phyloP scores from a whole-genome alignment of 2,888 invertebrate species.

The Villa cingulata region DNA sequence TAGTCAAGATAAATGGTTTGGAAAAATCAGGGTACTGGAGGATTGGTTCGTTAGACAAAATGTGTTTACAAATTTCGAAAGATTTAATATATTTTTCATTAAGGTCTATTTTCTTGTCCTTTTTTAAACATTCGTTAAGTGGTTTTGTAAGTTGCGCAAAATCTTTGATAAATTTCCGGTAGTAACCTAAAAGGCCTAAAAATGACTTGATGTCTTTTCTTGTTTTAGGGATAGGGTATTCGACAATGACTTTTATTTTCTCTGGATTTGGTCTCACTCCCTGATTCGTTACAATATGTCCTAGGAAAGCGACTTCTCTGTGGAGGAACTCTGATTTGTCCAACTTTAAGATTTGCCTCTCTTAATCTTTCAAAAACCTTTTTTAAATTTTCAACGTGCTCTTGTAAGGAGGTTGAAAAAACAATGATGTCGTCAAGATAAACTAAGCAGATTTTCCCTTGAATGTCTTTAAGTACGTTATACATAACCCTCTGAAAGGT shows the following conservation, averaged over 20 bases:
- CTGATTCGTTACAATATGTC: conserved; percentile 12
- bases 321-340: conserved; percentile 19
- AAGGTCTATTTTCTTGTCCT: neutral
- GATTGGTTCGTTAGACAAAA: neutral
- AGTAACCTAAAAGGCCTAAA: neutral
- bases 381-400: conserved; percentile 12
- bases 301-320: conserved; percentile 16
- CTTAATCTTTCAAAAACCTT: conserved; percentile 14
- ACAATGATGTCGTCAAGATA: conserved; percentile 23
- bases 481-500: conserved; percentile 31
- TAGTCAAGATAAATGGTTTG: conserved; percentile 19
- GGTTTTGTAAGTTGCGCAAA: neutral
- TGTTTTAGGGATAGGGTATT: neutral
- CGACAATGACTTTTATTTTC: neutral
- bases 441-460: conserved; percentile 14
- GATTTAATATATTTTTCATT: neutral
- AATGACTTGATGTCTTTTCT: neutral
- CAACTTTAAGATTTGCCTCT: conserved; percentile 13
- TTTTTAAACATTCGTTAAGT: neutral
- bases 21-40: conserved; percentile 19
- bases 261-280: conserved; percentile 16
- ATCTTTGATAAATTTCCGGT: neutral
- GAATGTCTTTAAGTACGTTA: conserved; percentile 22
- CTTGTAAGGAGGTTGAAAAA: conserved; percentile 13
- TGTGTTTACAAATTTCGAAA: conserved; percentile 3